A percentile compares a stretch with the other conserved stretches of the same genome.
These are phyloP conservation scores for Drosophila sucinea DNA, from an alignment of 1,140 invertebrate genomes.

Conservation along the genomic window DNA sequence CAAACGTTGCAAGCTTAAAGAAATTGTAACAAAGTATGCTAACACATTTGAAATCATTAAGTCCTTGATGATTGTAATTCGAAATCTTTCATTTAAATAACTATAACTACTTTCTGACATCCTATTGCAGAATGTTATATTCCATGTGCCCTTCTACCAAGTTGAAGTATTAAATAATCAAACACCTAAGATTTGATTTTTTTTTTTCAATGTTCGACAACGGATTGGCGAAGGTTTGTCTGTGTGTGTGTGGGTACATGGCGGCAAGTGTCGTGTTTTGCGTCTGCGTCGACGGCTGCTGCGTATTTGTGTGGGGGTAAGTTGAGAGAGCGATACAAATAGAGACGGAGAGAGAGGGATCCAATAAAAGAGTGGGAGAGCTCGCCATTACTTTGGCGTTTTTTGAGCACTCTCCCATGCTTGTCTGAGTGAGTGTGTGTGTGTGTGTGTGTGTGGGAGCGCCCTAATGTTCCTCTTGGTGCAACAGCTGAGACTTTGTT, in stretches of 20 bases:
- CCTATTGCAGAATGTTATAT: no score
- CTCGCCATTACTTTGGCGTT: conserved; percentile 62
- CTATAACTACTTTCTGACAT: no score
- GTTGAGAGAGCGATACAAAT: conserved; percentile 25
- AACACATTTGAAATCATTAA: neutral
- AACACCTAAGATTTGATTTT: conserved; percentile 73
- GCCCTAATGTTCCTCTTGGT: conserved; percentile 63
- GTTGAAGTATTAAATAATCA: conserved; percentile 56
- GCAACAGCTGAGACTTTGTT: conserved; percentile 38
- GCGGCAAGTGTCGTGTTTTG: conserved; percentile 67
- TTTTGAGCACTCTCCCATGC: conserved; percentile 19
- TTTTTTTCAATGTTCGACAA: conserved; percentile 53
- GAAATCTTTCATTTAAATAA: no score
- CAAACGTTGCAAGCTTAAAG: no score
- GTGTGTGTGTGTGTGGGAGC: conserved; percentile 65
- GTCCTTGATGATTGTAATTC: no score
- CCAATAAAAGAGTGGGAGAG: conserved; percentile 53
- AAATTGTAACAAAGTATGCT: neutral
- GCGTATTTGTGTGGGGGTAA: conserved; percentile 71
- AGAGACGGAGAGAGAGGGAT: conserved; percentile 12
- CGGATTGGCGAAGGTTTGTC: conserved; percentile 39
- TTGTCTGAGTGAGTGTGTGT: conserved; percentile 18
- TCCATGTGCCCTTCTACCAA: conserved; percentile 30
- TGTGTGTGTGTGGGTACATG: conserved; percentile 67
- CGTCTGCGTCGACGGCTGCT: conserved; percentile 40